These are phyloP conservation scores for Hypotaenidia okinawae DNA, from an alignment of 2,797 vertebrate genomes.

Conservation along the genomic window DNA sequence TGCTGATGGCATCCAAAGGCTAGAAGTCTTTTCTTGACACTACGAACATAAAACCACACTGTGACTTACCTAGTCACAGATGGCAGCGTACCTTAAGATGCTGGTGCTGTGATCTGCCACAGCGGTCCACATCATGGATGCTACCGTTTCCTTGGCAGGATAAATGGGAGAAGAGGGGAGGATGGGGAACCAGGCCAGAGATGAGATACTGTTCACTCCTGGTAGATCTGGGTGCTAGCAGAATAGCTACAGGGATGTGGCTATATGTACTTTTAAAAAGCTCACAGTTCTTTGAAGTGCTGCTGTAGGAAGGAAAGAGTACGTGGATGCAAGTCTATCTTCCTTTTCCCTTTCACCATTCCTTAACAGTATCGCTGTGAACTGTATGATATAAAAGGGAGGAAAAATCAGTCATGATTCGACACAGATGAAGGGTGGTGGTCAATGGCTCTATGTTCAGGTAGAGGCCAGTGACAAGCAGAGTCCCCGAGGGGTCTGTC, in stretches of 20 bases:
- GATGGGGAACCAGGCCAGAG: background rate
- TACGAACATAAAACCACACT: background rate
- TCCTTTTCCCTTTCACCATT: background rate
- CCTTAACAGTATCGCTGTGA: background rate
- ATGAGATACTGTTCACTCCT: fast-evolving
- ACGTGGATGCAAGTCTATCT: background rate
- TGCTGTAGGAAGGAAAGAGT: background rate
- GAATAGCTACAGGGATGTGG: background rate
- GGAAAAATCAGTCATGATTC: background rate
- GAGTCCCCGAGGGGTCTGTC: too few relatives aligned
- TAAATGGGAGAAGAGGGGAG: background rate
- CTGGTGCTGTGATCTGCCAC: background rate
- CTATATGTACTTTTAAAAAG: background rate
- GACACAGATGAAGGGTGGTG: too few relatives aligned
- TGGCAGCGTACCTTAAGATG: fast-evolving
- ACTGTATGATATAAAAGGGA: background rate
- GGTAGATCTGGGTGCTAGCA: background rate
- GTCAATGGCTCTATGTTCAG: too few relatives aligned
- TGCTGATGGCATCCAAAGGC: too few relatives aligned
- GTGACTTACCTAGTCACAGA: background rate
- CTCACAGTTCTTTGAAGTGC: background rate
- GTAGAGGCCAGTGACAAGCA: too few relatives aligned
- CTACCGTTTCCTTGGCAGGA: background rate
- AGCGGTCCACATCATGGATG: fast-evolving
- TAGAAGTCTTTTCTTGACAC: background rate